A percentile compares a stretch with the other conserved stretches of the same genome.
Conservation (phyloP, 2,113 vertebrate genomes). For the Ctenomys sociabilis region DNA sequence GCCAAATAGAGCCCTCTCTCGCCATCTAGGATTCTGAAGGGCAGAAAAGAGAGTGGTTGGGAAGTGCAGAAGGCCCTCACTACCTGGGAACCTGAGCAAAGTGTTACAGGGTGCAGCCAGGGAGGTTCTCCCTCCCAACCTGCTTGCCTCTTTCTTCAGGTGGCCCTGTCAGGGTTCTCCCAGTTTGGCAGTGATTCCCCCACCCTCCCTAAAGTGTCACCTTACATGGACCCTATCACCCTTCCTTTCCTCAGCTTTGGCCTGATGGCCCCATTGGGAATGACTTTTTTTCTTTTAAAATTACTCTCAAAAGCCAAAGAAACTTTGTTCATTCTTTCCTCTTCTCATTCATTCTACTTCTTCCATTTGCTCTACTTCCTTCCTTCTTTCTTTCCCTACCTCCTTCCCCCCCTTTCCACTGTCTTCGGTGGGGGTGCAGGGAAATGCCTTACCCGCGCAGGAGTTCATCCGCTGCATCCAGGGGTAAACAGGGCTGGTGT, state of each 20-base stretch:
- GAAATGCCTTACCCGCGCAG: slow-evolving; percentile 87
- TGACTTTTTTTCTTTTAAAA: not conserved
- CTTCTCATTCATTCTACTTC: not conserved
- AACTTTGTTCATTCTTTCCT: slow-evolving; percentile 61
- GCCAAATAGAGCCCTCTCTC: slow-evolving; percentile 60
- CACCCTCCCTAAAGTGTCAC: slow-evolving; percentile 64
- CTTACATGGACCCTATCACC: slow-evolving; percentile 62
- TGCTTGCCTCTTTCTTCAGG: slow-evolving; percentile 25
- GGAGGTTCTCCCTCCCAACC: slow-evolving; percentile 47
- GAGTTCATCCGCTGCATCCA: slow-evolving; percentile 93
- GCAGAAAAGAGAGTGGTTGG: slow-evolving; percentile 43
- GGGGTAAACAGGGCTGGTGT: slow-evolving; percentile 89
- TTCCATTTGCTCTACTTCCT: not conserved
- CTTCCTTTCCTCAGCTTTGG: slow-evolving; percentile 38
- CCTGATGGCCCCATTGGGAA: slow-evolving; percentile 51
- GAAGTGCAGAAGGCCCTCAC: slow-evolving; percentile 25
- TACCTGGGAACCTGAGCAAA: not conserved
- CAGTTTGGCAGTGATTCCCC: slow-evolving; percentile 47
- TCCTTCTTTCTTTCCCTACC: slow-evolving; percentile 1
- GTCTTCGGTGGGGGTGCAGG: slow-evolving; percentile 23
- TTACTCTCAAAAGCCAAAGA: not conserved
- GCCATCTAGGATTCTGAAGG: slow-evolving; percentile 63
- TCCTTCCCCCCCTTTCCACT: not conserved
- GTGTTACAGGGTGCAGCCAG: not conserved
- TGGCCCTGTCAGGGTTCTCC: slow-evolving; percentile 62